Evolutionary conservation across 1,140 invertebrate genomes (phyloP).

Genomic region (Leptopilina boulardi): DNA sequence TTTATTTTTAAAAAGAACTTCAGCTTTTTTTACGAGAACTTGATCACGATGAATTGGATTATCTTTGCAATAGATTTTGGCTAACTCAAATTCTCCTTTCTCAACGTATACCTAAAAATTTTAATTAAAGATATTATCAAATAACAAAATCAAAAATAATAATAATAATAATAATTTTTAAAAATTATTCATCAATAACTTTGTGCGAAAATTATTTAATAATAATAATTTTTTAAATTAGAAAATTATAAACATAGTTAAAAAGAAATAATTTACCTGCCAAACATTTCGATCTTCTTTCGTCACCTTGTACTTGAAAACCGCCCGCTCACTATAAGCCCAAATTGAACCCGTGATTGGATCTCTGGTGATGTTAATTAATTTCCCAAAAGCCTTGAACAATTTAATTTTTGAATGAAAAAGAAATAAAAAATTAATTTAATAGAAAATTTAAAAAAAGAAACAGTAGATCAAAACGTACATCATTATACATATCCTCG

Average conservation of each 20-base stretch:
- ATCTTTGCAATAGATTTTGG: slow-evolving; percentile 87
- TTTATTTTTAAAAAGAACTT: slow-evolving; percentile 88
- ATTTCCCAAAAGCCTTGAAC: slow-evolving; percentile 85
- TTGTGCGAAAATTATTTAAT: too few species aligned
- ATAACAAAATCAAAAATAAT: too few species aligned
- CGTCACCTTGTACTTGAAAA: slow-evolving; percentile 91
- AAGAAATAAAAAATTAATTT: slow-evolving; percentile 37
- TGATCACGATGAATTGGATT: slow-evolving; percentile 89
- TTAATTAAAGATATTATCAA: too few species aligned
- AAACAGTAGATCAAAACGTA: slow-evolving; percentile 71
- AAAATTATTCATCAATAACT: too few species aligned
- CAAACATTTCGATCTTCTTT: slow-evolving; percentile 93
- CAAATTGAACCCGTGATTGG: slow-evolving; percentile 87
- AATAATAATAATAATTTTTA: too few species aligned
- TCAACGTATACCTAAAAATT: slow-evolving; percentile 86
- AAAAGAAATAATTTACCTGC: slow-evolving; percentile 76
- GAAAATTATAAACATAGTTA: slow-evolving; percentile 38
- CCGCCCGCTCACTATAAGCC: slow-evolving; percentile 87
- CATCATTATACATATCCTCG: slow-evolving; percentile 88
- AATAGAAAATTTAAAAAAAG: slow-evolving; percentile 24
- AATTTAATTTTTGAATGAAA: slow-evolving; percentile 39
- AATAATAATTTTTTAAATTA: too few species aligned
- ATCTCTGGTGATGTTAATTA: slow-evolving; percentile 91
- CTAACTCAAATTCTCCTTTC: slow-evolving; percentile 90
- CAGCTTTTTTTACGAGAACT: slow-evolving; percentile 92